phyloP scores from a whole-genome alignment of 2,888 invertebrate species.

The Miltochrista miniata region DNA sequence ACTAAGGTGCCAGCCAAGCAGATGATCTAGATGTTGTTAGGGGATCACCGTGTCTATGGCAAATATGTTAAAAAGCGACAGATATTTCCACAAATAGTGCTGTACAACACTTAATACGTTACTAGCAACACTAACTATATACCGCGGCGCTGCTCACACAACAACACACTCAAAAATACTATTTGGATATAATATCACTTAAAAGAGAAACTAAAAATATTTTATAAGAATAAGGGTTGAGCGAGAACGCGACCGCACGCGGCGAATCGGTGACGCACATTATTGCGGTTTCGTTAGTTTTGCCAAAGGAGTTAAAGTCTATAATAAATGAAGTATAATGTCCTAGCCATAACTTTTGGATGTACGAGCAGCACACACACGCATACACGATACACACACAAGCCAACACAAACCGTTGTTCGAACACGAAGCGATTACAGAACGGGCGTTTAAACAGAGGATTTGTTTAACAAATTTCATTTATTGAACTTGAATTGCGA shows the following conservation, averaged over 20 bases:
- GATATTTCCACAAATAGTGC: neutral
- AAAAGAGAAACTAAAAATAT: no score
- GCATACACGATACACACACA: slow-evolving; percentile 12
- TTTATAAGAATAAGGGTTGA: no score
- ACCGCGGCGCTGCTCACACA: slow-evolving; percentile 14
- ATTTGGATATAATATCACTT: slow-evolving; percentile 1
- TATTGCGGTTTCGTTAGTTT: no score
- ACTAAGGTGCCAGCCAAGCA: no score
- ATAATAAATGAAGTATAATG: no score
- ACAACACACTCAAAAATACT: neutral
- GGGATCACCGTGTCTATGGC: no score
- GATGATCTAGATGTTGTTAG: no score
- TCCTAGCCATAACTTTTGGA: neutral
- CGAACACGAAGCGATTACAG: slow-evolving; percentile 1
- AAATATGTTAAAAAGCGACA: neutral
- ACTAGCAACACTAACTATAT: slow-evolving; percentile 27
- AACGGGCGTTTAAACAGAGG: neutral
- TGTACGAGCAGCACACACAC: slow-evolving; percentile 15
- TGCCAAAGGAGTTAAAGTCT: neutral
- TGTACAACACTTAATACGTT: slow-evolving; percentile 1
- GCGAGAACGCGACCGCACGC: no score
- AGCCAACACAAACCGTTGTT: slow-evolving; percentile 12
- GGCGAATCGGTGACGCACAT: no score
- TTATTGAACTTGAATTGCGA: neutral
- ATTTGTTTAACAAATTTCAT: neutral